Evolutionary conservation across 2,113 vertebrate species (phyloP).

Genomic region (Grus americana): DNA sequence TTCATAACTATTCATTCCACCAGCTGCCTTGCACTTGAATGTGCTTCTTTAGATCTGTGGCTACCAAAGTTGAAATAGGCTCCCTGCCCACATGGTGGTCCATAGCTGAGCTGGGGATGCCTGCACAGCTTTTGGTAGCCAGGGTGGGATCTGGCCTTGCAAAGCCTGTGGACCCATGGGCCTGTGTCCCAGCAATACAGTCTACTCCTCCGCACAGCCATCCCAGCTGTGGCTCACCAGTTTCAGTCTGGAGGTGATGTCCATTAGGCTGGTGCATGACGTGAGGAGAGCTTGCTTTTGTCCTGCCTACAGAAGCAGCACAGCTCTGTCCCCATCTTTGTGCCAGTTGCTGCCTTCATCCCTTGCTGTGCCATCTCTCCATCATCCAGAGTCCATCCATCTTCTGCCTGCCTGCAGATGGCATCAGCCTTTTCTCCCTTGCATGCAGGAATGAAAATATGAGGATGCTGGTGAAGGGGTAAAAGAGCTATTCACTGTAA

Average conservation of each 20-base stretch:
- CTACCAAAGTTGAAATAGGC: background rate
- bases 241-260: background rate
- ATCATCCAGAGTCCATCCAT: background rate
- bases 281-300: background rate
- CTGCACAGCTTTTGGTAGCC: background rate
- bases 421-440: background rate
- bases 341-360: background rate
- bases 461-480: background rate
- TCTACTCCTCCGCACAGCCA: background rate
- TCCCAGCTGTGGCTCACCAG: background rate
- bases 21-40: background rate
- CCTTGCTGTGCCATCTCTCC: background rate
- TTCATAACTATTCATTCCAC: background rate
- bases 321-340: background rate
- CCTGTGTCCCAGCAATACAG: background rate
- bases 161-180: background rate
- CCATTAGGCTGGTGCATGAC: background rate
- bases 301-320: background rate
- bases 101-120: background rate
- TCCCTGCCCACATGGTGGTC: background rate
- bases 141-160: background rate
- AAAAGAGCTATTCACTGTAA: background rate
- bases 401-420: background rate
- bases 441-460: background rate
- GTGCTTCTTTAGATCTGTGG: background rate